These are phyloP conservation scores for Aplocera efformata DNA, from an alignment of 2,888 invertebrate species.

Conservation along the genomic window DNA sequence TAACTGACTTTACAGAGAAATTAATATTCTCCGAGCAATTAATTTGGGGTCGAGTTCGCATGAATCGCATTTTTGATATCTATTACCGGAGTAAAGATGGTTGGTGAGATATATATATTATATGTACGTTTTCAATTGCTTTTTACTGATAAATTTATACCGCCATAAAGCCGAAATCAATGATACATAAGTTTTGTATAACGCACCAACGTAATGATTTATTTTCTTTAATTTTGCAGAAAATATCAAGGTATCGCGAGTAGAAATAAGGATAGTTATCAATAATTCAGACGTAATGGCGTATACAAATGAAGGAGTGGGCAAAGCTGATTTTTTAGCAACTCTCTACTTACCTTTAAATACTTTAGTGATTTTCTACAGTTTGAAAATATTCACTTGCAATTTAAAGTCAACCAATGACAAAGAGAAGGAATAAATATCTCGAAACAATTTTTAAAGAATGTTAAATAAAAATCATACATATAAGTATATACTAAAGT, in stretches of 20 bases:
- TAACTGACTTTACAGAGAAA: conserved; percentile 36
- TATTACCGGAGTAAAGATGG: conserved; percentile 49
- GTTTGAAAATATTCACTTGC: conserved; percentile 52
- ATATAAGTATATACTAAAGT: no score
- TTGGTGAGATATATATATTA: conserved; percentile 35
- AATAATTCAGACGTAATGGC: conserved; percentile 57
- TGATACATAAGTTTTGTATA: no score
- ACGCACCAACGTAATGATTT: no score
- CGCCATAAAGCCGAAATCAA: no score
- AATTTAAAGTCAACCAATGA: neutral
- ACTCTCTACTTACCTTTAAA: conserved; percentile 50
- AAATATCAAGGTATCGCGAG: conserved; percentile 40
- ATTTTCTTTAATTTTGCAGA: conserved; percentile 28
- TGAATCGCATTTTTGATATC: conserved; percentile 61
- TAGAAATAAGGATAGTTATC: conserved; percentile 52
- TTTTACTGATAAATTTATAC: no score
- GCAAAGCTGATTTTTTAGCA: conserved; percentile 45
- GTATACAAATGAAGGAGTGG: conserved; percentile 50
- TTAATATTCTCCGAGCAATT: conserved; percentile 48
- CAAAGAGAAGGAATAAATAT: no score
- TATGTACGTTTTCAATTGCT: no score
- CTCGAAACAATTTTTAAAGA: no score
- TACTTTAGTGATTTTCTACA: conserved; percentile 47
- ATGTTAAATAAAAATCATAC: no score
- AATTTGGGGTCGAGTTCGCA: conserved; percentile 46